Base-by-base conservation (phyloP, 2,113 vertebrate genomes). In the Strigops habroptila region DNA sequence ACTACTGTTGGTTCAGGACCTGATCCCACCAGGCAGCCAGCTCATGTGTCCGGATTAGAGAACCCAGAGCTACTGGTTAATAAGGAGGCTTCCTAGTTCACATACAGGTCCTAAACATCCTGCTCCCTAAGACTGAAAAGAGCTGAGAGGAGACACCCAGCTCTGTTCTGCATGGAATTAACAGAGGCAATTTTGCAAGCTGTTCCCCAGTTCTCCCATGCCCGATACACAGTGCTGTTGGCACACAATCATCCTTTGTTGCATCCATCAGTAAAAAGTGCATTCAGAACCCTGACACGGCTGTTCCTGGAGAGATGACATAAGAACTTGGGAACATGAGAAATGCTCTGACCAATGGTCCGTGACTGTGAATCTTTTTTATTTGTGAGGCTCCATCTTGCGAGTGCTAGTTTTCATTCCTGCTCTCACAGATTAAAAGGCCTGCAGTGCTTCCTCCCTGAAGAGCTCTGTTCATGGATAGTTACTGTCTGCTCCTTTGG, bases 41-140 rank as follows among this genome's bases (percentile, higher is more conserved):
- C 64, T 33, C 6, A 0, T 1, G 4, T n/a, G 63, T 22, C 64
- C 0, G 0, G 23, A 39, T 0, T 43, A 82, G 39, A 9, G 11
- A 53, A 59, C 28, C n/a, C 78, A 57, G 43, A 73, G 64, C 43
- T 59, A 5, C 23, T 14, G 46, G 21, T 25, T 80, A 74, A 12
- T 43, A 22, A 37, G 18, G 28, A 79, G 30, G 10, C 4, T 86
- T 70, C 39, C 14, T 9, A 91, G 43, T 59, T 80, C 59, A 43
- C 53, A 62, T 80, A 24, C 53, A 48, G 43, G 39, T 71, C 39
- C 48, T 55, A 0, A 41, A 51, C 10, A 86, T 22, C 33, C 63
- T 0, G 0, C 7, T 43, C 43, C 31, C 49, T 13, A 15, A 57
- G 64, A 68, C 35, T 7, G 6, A 21, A 25, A 46, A 49, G 51